Percentiles rank a stretch among this genome's conserved stretches.
phyloP scores from a whole-genome alignment of 2,797 vertebrate species.

The Poliocrania exsul region DNA sequence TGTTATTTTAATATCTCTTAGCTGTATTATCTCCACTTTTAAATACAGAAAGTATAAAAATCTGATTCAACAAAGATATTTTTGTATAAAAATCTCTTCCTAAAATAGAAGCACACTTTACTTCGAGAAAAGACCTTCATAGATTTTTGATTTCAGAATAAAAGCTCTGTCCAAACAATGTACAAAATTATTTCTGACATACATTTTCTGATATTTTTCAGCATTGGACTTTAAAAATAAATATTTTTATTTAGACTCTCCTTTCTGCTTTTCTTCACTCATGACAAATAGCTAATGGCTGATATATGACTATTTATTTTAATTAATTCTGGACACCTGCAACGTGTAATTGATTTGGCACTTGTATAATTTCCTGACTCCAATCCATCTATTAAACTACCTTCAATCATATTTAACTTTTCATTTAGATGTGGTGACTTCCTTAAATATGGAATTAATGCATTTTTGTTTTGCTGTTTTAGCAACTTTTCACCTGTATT shows the following conservation, averaged over 20 bases:
- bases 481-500: neutral
- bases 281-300: neutral
- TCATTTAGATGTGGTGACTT: neutral
- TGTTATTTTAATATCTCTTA: neutral
- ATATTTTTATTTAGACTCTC: neutral
- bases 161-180: neutral
- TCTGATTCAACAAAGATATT: neutral
- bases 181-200: neutral
- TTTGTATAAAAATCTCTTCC: neutral
- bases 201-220: neutral
- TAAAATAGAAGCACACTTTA: neutral
- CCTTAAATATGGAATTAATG: neutral
- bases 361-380: constrained; percentile 18
- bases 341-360: constrained; percentile 64
- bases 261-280: neutral
- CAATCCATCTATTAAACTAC: neutral
- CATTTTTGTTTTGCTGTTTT: neutral
- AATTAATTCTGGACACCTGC: constrained; percentile 62
- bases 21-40: neutral
- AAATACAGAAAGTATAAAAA: neutral
- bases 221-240: neutral
- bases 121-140: neutral
- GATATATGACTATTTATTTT: constrained; percentile 48
- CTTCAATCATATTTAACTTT: neutral
- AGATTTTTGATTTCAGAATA: neutral